Percentiles rank a stretch among this genome's conserved stretches.
Conservation (phyloP, 2,113 vertebrate species). For the Geothlypis trichas region DNA sequence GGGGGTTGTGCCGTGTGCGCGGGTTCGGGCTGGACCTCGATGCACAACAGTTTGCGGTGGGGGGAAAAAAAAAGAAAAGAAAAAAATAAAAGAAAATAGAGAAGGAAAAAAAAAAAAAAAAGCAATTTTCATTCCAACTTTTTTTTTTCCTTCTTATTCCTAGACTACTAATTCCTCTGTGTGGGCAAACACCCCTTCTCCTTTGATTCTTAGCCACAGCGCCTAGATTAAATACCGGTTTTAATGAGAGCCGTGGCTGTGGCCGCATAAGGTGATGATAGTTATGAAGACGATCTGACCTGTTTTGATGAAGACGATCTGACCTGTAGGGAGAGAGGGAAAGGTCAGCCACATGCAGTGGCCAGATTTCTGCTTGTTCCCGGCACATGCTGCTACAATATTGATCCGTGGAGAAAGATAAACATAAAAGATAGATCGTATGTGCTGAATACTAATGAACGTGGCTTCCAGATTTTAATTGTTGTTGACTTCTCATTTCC, state of each 20-base stretch:
- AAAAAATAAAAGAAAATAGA: too few species aligned
- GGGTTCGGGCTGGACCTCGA: not conserved
- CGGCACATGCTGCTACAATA: slow-evolving; percentile 85
- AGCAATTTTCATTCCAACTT: not conserved
- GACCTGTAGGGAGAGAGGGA: slow-evolving; percentile 83
- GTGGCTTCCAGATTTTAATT: slow-evolving; percentile 65
- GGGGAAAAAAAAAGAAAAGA: not conserved
- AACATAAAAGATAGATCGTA: slow-evolving; percentile 66
- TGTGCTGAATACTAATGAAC: slow-evolving; percentile 76
- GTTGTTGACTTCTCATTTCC: slow-evolving; percentile 51
- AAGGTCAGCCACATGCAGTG: slow-evolving; percentile 87
- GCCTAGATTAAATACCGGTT: not conserved
- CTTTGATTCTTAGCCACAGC: slow-evolving; percentile 1
- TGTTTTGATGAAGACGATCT: slow-evolving; percentile 73
- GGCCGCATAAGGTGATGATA: slow-evolving; percentile 18
- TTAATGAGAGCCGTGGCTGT: slow-evolving; percentile 58
- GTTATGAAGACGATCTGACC: slow-evolving; percentile 72
- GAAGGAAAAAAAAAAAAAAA: not conserved
- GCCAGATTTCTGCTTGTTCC: slow-evolving; percentile 81
- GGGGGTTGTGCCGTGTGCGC: too few species aligned
- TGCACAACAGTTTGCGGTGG: not conserved
- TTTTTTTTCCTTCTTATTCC: not conserved
- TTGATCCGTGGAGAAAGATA: slow-evolving; percentile 87
- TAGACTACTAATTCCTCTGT: slow-evolving; percentile 13
- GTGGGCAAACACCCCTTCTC: slow-evolving; percentile 30